Base-by-base conservation (phyloP, 35 echinoderm and acorn worm species). In the Holothuria glaberrima region DNA sequence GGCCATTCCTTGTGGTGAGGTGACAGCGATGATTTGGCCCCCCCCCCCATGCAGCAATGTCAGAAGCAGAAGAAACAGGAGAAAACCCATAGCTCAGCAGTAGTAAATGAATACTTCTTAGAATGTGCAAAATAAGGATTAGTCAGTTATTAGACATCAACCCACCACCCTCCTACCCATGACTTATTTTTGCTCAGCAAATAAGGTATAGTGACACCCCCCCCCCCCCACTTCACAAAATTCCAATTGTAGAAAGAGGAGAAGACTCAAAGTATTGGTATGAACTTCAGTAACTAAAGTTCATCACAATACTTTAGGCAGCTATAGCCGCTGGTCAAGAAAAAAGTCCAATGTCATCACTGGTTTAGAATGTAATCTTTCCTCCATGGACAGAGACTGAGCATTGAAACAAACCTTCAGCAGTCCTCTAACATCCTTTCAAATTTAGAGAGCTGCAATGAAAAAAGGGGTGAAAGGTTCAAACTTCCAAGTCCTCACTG, bases 251-350 rank as follows among this genome's bases (percentile, higher is more conserved):
- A 38, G 71, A 75, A 75, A 75, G 71, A 48, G 74, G 74, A 78
- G 74, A 78, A 48, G 74, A 30, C 12, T 48, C 74, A 78, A 78
- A 78, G 74, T 78, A 78, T 78, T 78, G 74, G 36, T n/a, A 78
- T 46, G 38, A 35, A 78, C 74, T 78, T 48, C 21, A 29, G 50
- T 19, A 17, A 35, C 29, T 20, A 48, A 78, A 78, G 74, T 78
- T 35, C 38, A 78, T 78, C 74, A 78, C 74, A 78, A 78, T 78
- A 78, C 74, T 78, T 78, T 69, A 69, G 66, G 25, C 66, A 69
- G 66, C 66, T 10, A 69, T 27, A 69, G 66, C 44, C 14, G 74
- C 33, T 48, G 22, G 12, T 48, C 24, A 26, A 48, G 29, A 50
- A 48, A 24, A 73, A 5, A 54, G 34, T 35, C 69, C 36, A 73